Evolutionary conservation across 1,140 invertebrate species (phyloP).

Genomic region (Euschistus heros): DNA sequence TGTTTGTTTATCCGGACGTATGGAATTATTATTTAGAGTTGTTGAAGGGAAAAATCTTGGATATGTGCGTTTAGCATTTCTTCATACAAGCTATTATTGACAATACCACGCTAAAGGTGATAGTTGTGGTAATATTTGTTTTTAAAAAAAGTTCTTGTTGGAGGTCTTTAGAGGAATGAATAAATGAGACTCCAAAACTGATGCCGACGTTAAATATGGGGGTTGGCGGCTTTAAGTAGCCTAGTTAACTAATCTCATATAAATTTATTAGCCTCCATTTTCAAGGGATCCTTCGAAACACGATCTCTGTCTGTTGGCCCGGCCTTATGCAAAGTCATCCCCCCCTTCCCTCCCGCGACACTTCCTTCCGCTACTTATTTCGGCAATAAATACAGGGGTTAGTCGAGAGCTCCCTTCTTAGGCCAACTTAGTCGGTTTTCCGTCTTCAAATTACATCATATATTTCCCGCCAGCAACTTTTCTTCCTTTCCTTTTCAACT

Average conservation of each 20-base stretch:
- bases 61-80: too few species aligned
- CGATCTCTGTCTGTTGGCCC: not conserved
- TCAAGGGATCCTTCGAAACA: not conserved
- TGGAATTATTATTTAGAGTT: too few species aligned
- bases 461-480: not conserved
- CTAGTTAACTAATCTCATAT: not conserved
- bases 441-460: constrained; percentile 2
- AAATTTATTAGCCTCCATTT: not conserved
- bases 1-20: too few species aligned
- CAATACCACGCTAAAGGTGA: too few species aligned
- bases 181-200: too few species aligned
- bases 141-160: too few species aligned
- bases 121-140: too few species aligned
- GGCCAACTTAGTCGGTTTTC: not conserved
- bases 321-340: constrained; percentile 1
- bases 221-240: not conserved
- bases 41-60: too few species aligned
- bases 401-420: not conserved
- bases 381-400: constrained; percentile 5
- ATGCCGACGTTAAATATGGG: too few species aligned
- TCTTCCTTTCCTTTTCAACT: not conserved
- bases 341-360: not conserved
- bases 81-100: too few species aligned
- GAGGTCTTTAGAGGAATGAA: too few species aligned
- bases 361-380: constrained; percentile 1